A percentile compares a stretch with the other conserved stretches of the same genome.
These are phyloP conservation scores for Syrista parreyssii DNA, from an alignment of 2,888 invertebrate genomes.

Conservation along the genomic window DNA sequence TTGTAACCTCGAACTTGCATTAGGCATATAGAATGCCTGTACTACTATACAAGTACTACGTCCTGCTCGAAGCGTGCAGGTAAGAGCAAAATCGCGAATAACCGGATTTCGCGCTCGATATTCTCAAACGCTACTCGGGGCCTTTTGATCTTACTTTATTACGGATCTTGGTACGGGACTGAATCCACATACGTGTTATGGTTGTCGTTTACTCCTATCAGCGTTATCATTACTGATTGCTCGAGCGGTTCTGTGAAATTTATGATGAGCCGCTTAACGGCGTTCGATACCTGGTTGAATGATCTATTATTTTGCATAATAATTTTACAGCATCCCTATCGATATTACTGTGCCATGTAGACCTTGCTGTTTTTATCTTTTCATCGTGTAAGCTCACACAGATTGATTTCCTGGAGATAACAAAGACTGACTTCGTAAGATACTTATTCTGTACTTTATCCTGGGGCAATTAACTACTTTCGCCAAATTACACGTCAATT, in stretches of 20 bases:
- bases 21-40: background rate
- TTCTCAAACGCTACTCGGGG: background rate
- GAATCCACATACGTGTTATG: constrained; percentile 19
- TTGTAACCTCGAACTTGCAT: background rate
- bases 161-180: constrained; percentile 49
- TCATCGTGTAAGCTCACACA: background rate
- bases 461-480: background rate
- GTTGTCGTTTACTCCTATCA: constrained; percentile 33
- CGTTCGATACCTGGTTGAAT: constrained; percentile 46
- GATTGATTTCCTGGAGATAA: background rate
- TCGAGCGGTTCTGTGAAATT: constrained; percentile 52
- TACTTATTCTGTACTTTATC: background rate
- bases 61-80: background rate
- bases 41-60: background rate
- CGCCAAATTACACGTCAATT: background rate
- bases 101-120: background rate
- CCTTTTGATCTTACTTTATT: constrained; percentile 44
- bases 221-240: constrained; percentile 58
- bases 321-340: background rate
- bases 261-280: constrained; percentile 58
- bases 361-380: background rate
- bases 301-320: constrained; percentile 43
- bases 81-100: background rate
- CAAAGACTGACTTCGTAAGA: background rate
- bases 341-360: background rate